A percentile compares a stretch with the other conserved stretches of the same genome.
Conservation (phyloP, 2,888 invertebrate species). For the Troides oblongomaculatus region DNA sequence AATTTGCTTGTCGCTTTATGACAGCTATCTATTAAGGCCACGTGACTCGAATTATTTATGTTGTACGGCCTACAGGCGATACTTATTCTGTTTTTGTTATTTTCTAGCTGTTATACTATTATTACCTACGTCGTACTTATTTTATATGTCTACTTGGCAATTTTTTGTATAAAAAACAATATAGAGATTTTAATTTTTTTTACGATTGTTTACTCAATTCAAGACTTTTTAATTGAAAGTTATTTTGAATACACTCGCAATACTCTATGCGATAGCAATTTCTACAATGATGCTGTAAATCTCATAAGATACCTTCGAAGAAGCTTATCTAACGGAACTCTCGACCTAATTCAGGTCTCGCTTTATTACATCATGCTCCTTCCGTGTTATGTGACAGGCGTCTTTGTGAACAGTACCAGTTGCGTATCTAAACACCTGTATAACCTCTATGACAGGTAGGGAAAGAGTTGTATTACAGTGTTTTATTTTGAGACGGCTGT, state of each 20-base stretch:
- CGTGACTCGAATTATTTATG: constrained; percentile 5
- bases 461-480: constrained; percentile 8
- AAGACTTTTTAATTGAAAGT: not conserved
- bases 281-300: constrained; percentile 27
- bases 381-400: constrained; percentile 31
- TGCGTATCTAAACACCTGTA: constrained; percentile 12
- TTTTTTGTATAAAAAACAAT: too few relatives aligned
- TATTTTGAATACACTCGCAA: not conserved
- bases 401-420: constrained; percentile 10
- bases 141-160: not conserved
- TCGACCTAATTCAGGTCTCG: constrained; percentile 40
- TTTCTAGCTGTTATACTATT: not conserved
- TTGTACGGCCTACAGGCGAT: not conserved
- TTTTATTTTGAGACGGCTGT: constrained; percentile 6
- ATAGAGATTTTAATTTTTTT: too few relatives aligned
- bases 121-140: not conserved
- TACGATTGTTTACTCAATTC: too few relatives aligned
- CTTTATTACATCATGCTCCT: constrained; percentile 36
- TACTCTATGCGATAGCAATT: constrained; percentile 24
- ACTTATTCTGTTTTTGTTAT: not conserved
- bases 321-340: constrained; percentile 40
- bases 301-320: constrained; percentile 30
- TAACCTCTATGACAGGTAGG: not conserved
- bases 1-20: not conserved
- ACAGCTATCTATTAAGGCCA: constrained; percentile 10